Evolutionary conservation across 2,888 invertebrate genomes (phyloP).

Genomic region (Ceratothoa steindachneri): DNA sequence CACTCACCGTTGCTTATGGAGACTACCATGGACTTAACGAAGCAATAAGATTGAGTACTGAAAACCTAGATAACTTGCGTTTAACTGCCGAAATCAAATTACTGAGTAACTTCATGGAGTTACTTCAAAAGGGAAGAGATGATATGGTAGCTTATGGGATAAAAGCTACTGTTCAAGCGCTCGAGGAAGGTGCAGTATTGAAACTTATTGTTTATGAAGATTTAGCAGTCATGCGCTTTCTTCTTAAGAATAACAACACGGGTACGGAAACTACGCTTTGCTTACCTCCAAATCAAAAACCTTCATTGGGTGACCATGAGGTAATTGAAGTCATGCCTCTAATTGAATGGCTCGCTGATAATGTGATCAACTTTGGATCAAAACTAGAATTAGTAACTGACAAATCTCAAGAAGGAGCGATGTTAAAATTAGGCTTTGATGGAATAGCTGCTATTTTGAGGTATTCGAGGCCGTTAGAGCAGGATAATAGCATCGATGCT

Average conservation of each 20-base stretch:
- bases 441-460: constrained; percentile 15
- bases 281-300: neutral
- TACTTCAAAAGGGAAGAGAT: constrained; percentile 12
- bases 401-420: constrained; percentile 12
- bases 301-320: neutral
- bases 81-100: constrained; percentile 13
- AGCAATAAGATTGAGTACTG: constrained; percentile 10
- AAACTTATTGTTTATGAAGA: constrained; percentile 19
- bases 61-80: constrained; percentile 2
- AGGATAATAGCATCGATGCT: neutral
- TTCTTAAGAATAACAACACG: neutral
- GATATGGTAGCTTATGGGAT: constrained; percentile 15
- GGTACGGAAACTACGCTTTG: neutral
- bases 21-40: constrained; percentile 19
- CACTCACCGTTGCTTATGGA: constrained; percentile 20
- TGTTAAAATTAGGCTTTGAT: constrained; percentile 14
- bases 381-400: constrained; percentile 20
- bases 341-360: constrained; percentile 21
- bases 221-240: neutral
- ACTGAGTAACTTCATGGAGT: constrained; percentile 11
- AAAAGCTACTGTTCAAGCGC: neutral
- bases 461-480: constrained; percentile 7
- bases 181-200: constrained; percentile 23
- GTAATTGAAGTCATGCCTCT: neutral
- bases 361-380: neutral